Percentiles rank a stretch among this genome's conserved stretches.
Conservation (phyloP, 2,113 vertebrate species). For the Xerus inauris region DNA sequence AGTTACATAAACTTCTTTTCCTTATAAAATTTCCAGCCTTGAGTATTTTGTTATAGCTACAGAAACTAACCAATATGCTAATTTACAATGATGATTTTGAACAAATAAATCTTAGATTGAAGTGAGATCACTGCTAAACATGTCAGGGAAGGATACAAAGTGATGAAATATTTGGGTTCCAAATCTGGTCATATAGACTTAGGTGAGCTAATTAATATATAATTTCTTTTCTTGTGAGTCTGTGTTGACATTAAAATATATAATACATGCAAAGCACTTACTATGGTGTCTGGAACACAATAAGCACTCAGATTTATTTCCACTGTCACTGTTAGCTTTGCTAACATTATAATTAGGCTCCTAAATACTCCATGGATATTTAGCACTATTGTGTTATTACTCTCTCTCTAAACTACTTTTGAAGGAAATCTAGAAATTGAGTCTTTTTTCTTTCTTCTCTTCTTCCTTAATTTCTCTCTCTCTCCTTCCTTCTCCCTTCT, state of each 20-base stretch:
- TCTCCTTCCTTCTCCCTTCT: neutral
- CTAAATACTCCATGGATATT: neutral
- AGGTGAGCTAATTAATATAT: neutral
- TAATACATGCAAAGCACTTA: neutral
- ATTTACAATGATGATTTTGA: neutral
- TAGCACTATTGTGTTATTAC: neutral
- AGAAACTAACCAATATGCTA: neutral
- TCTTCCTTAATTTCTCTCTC: neutral
- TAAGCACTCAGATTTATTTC: neutral
- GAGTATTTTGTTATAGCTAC: neutral
- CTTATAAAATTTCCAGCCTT: neutral
- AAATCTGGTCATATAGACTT: neutral
- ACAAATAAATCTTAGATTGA: slow-evolving; percentile 1
- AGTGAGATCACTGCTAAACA: neutral
- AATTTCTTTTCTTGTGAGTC: neutral
- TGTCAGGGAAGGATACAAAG: neutral
- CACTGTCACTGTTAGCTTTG: neutral
- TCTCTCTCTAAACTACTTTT: slow-evolving; percentile 17
- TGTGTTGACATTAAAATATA: neutral
- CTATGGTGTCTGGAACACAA: neutral
- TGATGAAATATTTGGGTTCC: neutral
- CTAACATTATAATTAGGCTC: neutral
- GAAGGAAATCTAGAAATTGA: slow-evolving; percentile 1
- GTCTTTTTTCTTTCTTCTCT: neutral
- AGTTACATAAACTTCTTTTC: neutral